Conservation (phyloP, 1,140 invertebrate genomes). For the Vanessa tameamea region DNA sequence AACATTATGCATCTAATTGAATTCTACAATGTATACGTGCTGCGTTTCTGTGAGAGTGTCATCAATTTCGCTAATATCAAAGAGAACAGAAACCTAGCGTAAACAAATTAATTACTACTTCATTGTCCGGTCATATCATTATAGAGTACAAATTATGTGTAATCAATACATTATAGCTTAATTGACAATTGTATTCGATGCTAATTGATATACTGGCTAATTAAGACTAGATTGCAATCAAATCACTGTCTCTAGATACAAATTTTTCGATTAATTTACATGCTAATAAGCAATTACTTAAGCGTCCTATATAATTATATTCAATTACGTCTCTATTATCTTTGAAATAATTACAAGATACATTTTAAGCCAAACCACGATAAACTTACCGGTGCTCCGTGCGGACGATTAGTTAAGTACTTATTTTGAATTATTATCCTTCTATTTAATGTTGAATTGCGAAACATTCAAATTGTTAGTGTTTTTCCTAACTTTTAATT, state of each 20-base stretch:
- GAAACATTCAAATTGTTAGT: no score
- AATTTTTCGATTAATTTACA: not conserved
- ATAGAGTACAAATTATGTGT: conserved; percentile 1
- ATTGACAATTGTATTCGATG: not conserved
- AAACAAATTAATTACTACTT: conserved; percentile 9
- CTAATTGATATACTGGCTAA: not conserved
- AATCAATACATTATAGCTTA: conserved; percentile 7
- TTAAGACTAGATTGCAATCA: not conserved
- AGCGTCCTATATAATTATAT: not conserved
- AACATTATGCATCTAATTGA: no score
- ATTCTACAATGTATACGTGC: no score
- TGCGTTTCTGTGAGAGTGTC: not conserved
- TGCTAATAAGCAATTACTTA: not conserved
- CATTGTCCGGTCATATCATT: conserved; percentile 5
- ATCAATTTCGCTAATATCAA: not conserved
- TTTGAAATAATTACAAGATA: no score
- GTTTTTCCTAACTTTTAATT: no score
- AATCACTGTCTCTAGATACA: not conserved
- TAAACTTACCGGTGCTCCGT: no score
- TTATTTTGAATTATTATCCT: no score
- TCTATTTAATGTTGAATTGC: no score
- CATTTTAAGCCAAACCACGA: no score
- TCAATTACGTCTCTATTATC: no score
- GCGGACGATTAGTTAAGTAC: no score
- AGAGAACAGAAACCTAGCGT: not conserved